Conservation (phyloP, 2,113 vertebrate species). For the Callithrix jacchus region DNA sequence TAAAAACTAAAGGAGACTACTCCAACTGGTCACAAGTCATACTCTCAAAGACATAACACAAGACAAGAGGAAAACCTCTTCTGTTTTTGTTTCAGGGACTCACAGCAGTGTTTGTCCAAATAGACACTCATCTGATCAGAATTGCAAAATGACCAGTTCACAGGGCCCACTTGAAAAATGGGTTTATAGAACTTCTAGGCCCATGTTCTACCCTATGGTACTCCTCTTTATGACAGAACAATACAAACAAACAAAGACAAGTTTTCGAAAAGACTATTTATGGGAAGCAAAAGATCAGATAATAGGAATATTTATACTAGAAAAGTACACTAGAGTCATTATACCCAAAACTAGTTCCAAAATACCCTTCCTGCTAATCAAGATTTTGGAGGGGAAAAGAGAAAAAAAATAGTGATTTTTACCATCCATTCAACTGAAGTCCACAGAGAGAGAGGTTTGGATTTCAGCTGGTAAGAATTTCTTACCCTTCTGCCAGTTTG, state of each 20-base stretch:
- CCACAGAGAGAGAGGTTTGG: background rate
- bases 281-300: background rate
- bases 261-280: background rate
- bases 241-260: background rate
- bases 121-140: background rate
- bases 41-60: background rate
- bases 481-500: background rate
- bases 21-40: background rate
- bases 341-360: background rate
- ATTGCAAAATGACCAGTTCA: background rate
- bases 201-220: background rate
- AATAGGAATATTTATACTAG: background rate
- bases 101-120: background rate
- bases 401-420: background rate
- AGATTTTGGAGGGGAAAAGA: background rate
- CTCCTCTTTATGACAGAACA: background rate
- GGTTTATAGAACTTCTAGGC: background rate
- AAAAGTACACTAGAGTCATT: background rate
- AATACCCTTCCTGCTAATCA: background rate
- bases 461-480: background rate
- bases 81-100: background rate
- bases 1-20: background rate
- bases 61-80: background rate
- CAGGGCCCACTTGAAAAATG: background rate
- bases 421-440: background rate